Percentiles rank a stretch among this genome's conserved stretches.
Conservation (phyloP, 2,888 invertebrate species). For the Pachymerium ferrugineum region DNA sequence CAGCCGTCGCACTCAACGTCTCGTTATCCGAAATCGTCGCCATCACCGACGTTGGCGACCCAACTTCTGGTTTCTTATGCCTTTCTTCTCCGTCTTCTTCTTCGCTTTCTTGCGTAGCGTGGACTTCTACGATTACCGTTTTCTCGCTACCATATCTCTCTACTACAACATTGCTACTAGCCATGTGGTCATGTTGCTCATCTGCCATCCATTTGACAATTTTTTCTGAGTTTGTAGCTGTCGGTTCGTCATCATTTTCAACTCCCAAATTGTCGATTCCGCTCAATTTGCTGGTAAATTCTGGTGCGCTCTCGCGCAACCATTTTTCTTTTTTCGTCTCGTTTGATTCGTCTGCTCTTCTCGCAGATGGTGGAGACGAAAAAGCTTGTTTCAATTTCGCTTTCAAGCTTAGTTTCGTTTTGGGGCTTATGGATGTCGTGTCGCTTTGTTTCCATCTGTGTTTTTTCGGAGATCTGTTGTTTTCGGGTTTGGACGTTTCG, state of each 20-base stretch:
- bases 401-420: conserved; percentile 25
- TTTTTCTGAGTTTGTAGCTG: neutral
- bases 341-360: neutral
- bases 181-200: neutral
- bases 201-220: neutral
- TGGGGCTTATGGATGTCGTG: conserved; percentile 11
- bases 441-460: conserved; percentile 11
- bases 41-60: conserved; percentile 15
- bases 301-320: neutral
- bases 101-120: conserved; percentile 39
- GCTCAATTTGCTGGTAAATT: neutral
- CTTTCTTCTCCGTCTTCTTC: conserved; percentile 32
- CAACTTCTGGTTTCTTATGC: neutral
- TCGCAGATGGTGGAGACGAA: conserved; percentile 19
- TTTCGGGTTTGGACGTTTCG: neutral
- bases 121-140: conserved; percentile 40
- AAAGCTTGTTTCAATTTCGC: conserved; percentile 34
- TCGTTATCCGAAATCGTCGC: conserved; percentile 28
- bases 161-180: conserved; percentile 35
- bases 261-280: conserved; percentile 14
- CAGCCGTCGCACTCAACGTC: conserved; percentile 5
- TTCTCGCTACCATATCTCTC: conserved; percentile 40
- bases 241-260: neutral
- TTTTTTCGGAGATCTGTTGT: conserved; percentile 31
- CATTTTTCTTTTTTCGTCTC: neutral